Conservation (phyloP, 1,140 invertebrate species). For the Protaetia brevitarsis region DNA sequence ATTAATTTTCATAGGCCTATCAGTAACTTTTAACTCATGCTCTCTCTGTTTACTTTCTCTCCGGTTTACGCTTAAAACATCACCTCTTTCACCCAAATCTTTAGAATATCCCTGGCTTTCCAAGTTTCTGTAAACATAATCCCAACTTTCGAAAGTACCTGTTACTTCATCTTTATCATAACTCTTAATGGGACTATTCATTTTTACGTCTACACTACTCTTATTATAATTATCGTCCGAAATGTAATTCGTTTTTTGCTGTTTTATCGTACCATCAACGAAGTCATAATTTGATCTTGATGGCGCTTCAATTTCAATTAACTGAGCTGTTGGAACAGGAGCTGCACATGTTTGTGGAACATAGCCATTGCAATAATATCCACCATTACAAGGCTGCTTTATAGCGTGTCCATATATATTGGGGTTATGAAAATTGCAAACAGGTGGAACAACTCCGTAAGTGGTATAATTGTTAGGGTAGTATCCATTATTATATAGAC, state of each 20-base stretch:
- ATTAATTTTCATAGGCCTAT: slow-evolving; percentile 55
- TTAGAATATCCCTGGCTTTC: slow-evolving; percentile 71
- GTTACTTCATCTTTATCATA: slow-evolving; percentile 45
- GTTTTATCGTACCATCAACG: slow-evolving; percentile 18
- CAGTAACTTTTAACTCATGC: slow-evolving; percentile 44
- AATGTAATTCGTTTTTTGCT: slow-evolving; percentile 27
- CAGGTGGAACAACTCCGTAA: slow-evolving; percentile 28
- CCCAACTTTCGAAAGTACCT: slow-evolving; percentile 69
- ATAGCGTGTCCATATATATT: slow-evolving; percentile 18
- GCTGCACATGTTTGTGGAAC: slow-evolving; percentile 39
- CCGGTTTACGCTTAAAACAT: slow-evolving; percentile 52
- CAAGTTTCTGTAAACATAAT: slow-evolving; percentile 74
- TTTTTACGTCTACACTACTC: slow-evolving; percentile 14
- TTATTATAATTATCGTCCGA: slow-evolving; percentile 23
- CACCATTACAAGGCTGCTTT: slow-evolving; percentile 46
- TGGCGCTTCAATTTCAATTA: slow-evolving; percentile 66
- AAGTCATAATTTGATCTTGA: slow-evolving; percentile 10
- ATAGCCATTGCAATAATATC: slow-evolving; percentile 46
- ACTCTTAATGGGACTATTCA: slow-evolving; percentile 27
- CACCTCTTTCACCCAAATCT: slow-evolving; percentile 61
- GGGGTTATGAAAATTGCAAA: slow-evolving; percentile 35
- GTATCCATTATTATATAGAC: slow-evolving; percentile 32
- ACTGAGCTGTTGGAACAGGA: slow-evolving; percentile 54
- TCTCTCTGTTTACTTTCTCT: slow-evolving; percentile 48
- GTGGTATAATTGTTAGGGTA: slow-evolving; percentile 32